A percentile compares a stretch with the other conserved stretches of the same genome.
phyloP scores from a whole-genome alignment of 37 sponge, comb jelly and placozoan genomes.

The Agelas oroides region DNA sequence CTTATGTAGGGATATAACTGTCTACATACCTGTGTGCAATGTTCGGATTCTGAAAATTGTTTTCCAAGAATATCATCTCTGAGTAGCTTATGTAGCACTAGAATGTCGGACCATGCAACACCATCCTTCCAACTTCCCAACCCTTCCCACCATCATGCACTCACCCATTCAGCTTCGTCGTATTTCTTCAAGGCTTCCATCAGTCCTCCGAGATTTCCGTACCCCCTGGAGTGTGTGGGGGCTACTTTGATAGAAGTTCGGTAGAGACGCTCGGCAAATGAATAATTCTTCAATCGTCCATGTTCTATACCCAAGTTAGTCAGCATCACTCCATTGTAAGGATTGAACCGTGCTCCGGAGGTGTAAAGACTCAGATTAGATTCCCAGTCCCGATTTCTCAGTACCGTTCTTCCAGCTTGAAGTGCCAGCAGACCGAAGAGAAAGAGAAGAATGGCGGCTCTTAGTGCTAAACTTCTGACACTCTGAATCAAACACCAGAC shows the following conservation, averaged over 20 bases:
- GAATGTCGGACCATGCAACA: no score
- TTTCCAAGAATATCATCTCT: no score
- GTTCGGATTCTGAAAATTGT: no score
- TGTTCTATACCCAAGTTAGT: conserved; percentile 86
- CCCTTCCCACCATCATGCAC: neutral
- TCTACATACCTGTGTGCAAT: no score
- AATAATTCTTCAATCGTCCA: conserved; percentile 37
- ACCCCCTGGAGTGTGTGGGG: conserved; percentile 68
- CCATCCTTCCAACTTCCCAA: no score
- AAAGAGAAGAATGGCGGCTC: conserved; percentile 92
- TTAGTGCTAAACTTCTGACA: conserved; percentile 12
- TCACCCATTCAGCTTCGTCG: conserved; percentile 72
- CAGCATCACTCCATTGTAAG: conserved; percentile 81
- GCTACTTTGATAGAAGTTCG: neutral
- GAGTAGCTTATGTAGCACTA: no score
- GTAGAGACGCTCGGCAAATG: conserved; percentile 78
- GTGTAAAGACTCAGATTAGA: conserved; percentile 74
- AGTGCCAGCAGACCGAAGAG: conserved; percentile 66
- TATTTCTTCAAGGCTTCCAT: conserved; percentile 67
- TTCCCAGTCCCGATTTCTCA: conserved; percentile 77
- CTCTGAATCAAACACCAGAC: neutral
- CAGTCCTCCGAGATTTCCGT: conserved; percentile 76
- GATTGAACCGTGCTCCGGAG: conserved; percentile 72
- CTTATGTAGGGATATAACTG: no score
- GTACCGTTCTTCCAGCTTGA: conserved; percentile 53